Evolutionary conservation across 1,140 invertebrate genomes (phyloP).

Genomic region (Drosophila sucinea): DNA sequence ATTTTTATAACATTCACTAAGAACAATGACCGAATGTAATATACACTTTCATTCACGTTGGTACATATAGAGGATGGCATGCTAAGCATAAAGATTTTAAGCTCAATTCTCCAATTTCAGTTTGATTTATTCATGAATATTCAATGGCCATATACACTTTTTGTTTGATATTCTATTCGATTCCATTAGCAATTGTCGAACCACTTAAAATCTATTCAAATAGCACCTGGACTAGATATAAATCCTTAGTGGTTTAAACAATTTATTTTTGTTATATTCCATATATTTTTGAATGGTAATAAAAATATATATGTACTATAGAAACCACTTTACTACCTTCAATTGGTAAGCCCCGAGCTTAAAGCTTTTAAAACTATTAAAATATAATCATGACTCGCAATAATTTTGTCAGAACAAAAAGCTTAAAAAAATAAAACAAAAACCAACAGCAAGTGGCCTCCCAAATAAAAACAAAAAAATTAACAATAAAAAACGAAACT

Average conservation of each 20-base stretch:
- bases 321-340: too few species aligned
- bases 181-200: neutral
- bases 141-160: neutral
- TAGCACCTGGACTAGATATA: neutral
- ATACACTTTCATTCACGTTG: too few species aligned
- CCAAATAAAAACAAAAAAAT: slow-evolving; percentile 36
- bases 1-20: neutral
- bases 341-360: neutral
- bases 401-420: neutral
- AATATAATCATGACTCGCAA: slow-evolving; percentile 2
- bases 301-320: neutral
- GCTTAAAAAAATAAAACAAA: slow-evolving; percentile 12
- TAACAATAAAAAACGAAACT: slow-evolving; percentile 17
- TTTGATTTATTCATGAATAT: neutral
- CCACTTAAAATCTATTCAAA: neutral
- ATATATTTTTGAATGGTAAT: neutral
- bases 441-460: slow-evolving; percentile 8
- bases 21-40: too few species aligned
- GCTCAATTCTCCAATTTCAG: too few species aligned
- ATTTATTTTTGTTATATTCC: neutral
- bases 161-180: neutral
- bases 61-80: too few species aligned
- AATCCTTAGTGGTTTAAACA: neutral
- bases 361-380: slow-evolving; percentile 11
- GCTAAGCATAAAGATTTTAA: too few species aligned